A percentile compares a stretch with the other conserved stretches of the same genome.
These are phyloP conservation scores for Fukomys damarensis DNA, from an alignment of 2,113 vertebrate species.

Conservation along the genomic window DNA sequence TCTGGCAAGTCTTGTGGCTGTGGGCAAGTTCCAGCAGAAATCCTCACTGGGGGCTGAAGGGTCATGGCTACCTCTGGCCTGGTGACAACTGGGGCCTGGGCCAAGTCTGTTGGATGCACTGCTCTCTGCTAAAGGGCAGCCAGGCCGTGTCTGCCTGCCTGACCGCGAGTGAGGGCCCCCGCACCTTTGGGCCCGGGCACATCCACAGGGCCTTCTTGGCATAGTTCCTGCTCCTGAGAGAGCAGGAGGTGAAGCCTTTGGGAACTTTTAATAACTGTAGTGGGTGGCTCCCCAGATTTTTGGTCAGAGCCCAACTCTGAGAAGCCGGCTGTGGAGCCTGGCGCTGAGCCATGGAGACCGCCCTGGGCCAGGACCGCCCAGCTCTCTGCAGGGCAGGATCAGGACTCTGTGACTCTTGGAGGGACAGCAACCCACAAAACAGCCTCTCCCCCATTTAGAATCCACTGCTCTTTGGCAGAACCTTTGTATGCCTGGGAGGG, in stretches of 20 bases:
- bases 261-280: constrained; percentile 60
- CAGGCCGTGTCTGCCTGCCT: not conserved
- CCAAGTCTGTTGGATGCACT: constrained; percentile 34
- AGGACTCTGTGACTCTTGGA: not conserved
- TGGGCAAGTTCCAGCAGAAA: constrained; percentile 61
- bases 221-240: not conserved
- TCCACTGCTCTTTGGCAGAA: not conserved
- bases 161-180: not conserved
- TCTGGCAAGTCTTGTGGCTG: constrained; percentile 35
- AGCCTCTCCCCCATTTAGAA: not conserved
- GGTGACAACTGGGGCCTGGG: constrained; percentile 5
- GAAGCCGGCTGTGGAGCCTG: not conserved
- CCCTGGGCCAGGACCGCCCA: not conserved
- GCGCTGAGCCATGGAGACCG: constrained; percentile 9
- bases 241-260: constrained; percentile 40
- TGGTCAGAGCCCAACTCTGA: constrained; percentile 50
- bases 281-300: constrained; percentile 55
- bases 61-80: constrained; percentile 54
- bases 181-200: not conserved
- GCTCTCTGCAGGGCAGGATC: not conserved
- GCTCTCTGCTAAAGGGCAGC: not conserved
- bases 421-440: too few relatives aligned
- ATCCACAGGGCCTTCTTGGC: constrained; percentile 49
- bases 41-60: not conserved
- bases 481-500: not conserved